Percentiles rank a stretch among this genome's conserved stretches.
These are phyloP conservation scores for Chromis chromis DNA, from an alignment of 2,797 vertebrate species.

Conservation along the genomic window DNA sequence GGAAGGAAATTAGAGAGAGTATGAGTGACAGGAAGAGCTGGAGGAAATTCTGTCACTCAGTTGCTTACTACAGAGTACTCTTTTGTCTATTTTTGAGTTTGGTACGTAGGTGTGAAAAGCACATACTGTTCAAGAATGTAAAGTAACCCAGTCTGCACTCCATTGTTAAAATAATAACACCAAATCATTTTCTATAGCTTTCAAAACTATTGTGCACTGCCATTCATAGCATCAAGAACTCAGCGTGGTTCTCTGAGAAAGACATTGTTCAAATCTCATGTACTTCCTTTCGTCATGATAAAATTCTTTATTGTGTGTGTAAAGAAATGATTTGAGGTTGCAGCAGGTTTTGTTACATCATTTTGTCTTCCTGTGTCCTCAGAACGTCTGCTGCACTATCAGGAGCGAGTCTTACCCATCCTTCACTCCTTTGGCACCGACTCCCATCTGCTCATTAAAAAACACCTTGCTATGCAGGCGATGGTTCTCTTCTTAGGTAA, in stretches of 20 bases:
- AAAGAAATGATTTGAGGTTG: neutral
- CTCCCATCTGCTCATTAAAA: slow-evolving; percentile 92
- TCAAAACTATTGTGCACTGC: neutral
- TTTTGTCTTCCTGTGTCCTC: slow-evolving; percentile 37
- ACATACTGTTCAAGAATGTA: neutral
- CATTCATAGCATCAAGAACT: neutral
- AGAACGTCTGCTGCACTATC: slow-evolving; percentile 94
- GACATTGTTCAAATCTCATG: neutral
- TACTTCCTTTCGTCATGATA: neutral
- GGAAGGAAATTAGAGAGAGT: neutral
- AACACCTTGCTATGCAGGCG: slow-evolving; percentile 88
- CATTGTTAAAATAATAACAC: neutral
- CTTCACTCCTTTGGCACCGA: slow-evolving; percentile 89
- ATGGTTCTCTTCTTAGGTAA: slow-evolving; percentile 92
- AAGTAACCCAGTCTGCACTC: neutral
- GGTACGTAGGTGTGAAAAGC: neutral
- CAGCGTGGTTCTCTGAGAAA: neutral
- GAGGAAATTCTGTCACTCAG: neutral
- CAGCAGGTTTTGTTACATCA: neutral
- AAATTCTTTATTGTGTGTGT: neutral
- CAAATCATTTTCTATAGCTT: neutral
- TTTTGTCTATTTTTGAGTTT: slow-evolving; percentile 9
- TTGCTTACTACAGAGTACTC: neutral
- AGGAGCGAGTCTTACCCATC: slow-evolving; percentile 92
- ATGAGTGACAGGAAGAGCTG: slow-evolving; percentile 3